Base-by-base conservation (phyloP, 2,797 vertebrate genomes). In the Centropyge bicolor region DNA sequence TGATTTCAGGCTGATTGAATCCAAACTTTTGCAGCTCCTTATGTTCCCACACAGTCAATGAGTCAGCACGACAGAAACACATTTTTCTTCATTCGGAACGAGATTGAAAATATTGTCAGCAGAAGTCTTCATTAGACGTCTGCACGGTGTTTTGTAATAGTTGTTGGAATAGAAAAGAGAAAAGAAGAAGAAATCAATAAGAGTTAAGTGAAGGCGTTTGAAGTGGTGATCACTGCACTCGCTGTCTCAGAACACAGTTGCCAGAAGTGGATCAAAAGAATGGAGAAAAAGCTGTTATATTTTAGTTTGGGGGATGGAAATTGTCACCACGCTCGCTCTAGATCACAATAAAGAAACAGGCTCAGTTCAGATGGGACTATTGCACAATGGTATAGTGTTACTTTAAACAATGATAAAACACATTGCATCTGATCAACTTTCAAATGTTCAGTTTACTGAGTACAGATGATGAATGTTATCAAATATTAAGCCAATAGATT, bases 201-300 rank as follows among this genome's bases (percentile, higher is more conserved):
- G 13, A 24, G 16, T 9, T 4, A 56, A 66, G 31, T 66, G 64
- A 67, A 16, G 5, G 5, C n/a, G 7, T 54, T 54, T 54, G 49
- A 68, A 68, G 65, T 19, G 24, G 13, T 17, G 35, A 67, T 67
- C 49, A 54, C 49, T 24, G 49, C 65, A 41, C 12, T 52, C 40
- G 8, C 9, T 27, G 66, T 55, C 22, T 19, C 16, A 43, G 49
- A 68, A 55, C 65, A 20, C 38, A 8, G 36, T 4, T 43, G 51
- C 57, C 13, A 36, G 40, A 46, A 57, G 35, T 11, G 41, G 54
- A 59, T 55, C 27, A 31, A 31, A 31, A 31, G 27, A 31, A 31
- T 31, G 27, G 27, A 31, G 27, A 31, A 31, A 31, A 31, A 31
- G 4, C 27, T 2, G 27, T 31, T 2, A 31, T 31, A 31, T 4